phyloP scores from a whole-genome alignment of 2,888 invertebrate species.

The Chrysotoxum bicinctum region DNA sequence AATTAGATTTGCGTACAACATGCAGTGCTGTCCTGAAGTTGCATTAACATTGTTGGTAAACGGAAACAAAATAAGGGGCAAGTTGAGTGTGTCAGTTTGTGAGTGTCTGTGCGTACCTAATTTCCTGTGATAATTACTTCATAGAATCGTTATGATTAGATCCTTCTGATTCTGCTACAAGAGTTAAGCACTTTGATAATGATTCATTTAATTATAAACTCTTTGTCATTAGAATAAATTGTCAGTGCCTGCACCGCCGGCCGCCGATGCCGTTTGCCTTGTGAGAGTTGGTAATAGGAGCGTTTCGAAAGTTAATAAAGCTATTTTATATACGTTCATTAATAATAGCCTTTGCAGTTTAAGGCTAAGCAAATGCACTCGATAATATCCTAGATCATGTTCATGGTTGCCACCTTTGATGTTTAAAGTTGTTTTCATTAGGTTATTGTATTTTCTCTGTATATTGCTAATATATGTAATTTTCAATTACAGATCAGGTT shows the following conservation, averaged over 20 bases:
- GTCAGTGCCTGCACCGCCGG: too few species aligned
- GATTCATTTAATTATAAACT: constrained; percentile 28
- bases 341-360: background rate
- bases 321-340: background rate
- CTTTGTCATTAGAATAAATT: background rate
- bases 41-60: background rate
- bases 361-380: background rate
- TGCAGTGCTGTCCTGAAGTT: background rate
- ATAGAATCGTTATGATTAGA: constrained; percentile 29
- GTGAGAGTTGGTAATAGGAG: background rate
- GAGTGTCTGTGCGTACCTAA: constrained; percentile 31
- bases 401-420: background rate
- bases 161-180: constrained; percentile 21
- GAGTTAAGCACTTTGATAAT: constrained; percentile 20
- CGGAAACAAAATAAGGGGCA: background rate
- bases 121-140: constrained; percentile 43
- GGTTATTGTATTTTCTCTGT: too few species aligned
- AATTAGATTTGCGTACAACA: constrained; percentile 45
- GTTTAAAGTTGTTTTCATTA: background rate
- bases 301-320: background rate
- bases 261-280: too few species aligned
- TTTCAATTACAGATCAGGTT: too few species aligned
- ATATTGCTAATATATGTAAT: too few species aligned
- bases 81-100: background rate
- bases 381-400: background rate